phyloP scores from a whole-genome alignment of 2,797 vertebrate genomes.

The Cheracebus regulus region DNA sequence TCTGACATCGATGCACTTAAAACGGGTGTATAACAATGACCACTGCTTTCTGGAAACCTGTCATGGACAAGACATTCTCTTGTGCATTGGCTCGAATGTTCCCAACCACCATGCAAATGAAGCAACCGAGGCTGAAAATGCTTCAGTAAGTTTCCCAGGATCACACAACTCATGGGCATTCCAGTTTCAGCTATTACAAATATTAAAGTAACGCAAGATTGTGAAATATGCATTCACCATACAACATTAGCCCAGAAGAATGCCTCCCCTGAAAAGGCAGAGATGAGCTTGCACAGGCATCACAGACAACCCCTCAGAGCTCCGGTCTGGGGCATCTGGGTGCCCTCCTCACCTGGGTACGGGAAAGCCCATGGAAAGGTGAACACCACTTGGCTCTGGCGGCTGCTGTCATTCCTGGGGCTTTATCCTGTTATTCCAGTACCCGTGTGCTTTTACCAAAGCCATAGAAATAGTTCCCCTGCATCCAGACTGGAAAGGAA shows the following conservation, averaged over 20 bases:
- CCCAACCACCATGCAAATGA: neutral
- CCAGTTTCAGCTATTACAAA: neutral
- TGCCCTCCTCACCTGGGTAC: neutral
- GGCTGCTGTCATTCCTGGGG: no score
- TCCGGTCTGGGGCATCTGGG: neutral
- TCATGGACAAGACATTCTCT: neutral
- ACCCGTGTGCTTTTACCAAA: neutral
- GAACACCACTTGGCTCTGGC: neutral
- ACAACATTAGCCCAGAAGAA: neutral
- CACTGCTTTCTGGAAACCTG: neutral
- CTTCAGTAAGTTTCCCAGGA: neutral
- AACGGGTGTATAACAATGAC: accelerated
- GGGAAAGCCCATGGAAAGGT: accelerated
- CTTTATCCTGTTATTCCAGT: neutral
- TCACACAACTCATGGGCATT: neutral
- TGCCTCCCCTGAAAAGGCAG: neutral
- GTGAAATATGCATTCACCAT: neutral
- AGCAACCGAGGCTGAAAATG: neutral
- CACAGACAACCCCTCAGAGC: accelerated
- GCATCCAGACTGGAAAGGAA: neutral
- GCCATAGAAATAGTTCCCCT: neutral
- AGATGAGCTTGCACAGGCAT: accelerated
- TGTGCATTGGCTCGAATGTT: neutral
- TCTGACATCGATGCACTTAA: neutral
- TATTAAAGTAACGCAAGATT: neutral